These are phyloP conservation scores for Neomorphus geoffroyi DNA, from an alignment of 2,797 vertebrate species.

Conservation along the genomic window DNA sequence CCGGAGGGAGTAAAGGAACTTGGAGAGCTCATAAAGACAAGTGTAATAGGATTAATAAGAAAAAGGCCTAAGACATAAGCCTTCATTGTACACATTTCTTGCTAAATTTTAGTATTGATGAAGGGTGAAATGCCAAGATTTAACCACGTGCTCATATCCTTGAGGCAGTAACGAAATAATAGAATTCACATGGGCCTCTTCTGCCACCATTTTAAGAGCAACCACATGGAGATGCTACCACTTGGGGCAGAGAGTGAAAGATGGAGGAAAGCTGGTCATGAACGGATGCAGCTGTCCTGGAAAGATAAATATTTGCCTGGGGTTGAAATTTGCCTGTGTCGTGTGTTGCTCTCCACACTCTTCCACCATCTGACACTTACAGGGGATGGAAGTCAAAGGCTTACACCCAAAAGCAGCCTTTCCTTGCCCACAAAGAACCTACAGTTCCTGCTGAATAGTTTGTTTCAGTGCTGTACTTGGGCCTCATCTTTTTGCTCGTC, in stretches of 20 bases:
- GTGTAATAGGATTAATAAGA: slow-evolving; percentile 79
- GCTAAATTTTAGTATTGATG: slow-evolving; percentile 75
- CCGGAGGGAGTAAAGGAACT: slow-evolving; percentile 72
- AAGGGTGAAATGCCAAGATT: slow-evolving; percentile 74
- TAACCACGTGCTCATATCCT: slow-evolving; percentile 61
- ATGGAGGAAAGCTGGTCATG: not conserved
- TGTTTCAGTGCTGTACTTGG: not conserved
- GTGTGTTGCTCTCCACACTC: not conserved
- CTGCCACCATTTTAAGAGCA: not conserved
- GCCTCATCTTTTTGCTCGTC: not conserved
- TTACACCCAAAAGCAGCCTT: not conserved
- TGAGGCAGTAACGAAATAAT: slow-evolving; percentile 37
- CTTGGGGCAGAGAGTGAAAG: not conserved
- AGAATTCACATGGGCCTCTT: not conserved
- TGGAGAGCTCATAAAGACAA: slow-evolving; percentile 80
- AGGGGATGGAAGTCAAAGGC: not conserved
- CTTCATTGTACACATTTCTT: slow-evolving; percentile 73
- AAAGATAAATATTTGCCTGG: not conserved
- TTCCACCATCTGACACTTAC: not conserved
- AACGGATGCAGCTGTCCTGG: not conserved
- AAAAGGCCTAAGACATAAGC: slow-evolving; percentile 74
- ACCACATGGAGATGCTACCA: not conserved
- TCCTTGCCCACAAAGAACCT: not conserved
- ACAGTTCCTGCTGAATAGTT: not conserved
- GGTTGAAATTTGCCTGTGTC: not conserved